Conservation (phyloP, 2,797 vertebrate genomes). For the Harpagifer antarcticus region DNA sequence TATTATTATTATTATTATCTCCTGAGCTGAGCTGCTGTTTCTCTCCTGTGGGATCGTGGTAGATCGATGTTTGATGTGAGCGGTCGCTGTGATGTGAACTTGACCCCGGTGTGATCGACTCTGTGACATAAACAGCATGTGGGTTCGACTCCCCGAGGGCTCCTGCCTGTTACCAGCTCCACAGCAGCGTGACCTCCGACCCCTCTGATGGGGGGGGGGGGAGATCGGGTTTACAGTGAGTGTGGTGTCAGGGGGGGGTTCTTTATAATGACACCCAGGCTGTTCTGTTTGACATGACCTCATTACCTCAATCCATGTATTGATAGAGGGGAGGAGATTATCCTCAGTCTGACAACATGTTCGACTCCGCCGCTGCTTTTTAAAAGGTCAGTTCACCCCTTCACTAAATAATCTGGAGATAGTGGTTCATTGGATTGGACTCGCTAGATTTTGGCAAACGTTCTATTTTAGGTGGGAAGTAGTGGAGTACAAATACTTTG, state of each 20-base stretch:
- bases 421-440: no score
- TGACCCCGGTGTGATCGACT: neutral
- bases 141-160: conserved; percentile 30
- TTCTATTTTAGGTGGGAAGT: no score
- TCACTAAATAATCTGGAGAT: no score
- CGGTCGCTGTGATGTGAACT: conserved; percentile 12
- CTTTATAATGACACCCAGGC: conserved; percentile 55
- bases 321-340: conserved; percentile 42
- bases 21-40: no score
- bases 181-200: conserved; percentile 44
- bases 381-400: neutral
- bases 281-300: conserved; percentile 70
- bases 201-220: neutral
- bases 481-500: no score
- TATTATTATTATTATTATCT: no score
- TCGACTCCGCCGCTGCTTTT: conserved; percentile 19
- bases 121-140: neutral
- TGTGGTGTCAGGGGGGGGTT: neutral
- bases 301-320: conserved; percentile 73
- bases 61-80: neutral
- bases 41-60: no score
- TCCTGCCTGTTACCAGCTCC: conserved; percentile 52
- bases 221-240: conserved; percentile 12
- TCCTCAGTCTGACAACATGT: conserved; percentile 6
- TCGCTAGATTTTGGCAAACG: no score